These are phyloP conservation scores for Marronus borbonicus DNA, from an alignment of 2,888 invertebrate species.

Conservation along the genomic window DNA sequence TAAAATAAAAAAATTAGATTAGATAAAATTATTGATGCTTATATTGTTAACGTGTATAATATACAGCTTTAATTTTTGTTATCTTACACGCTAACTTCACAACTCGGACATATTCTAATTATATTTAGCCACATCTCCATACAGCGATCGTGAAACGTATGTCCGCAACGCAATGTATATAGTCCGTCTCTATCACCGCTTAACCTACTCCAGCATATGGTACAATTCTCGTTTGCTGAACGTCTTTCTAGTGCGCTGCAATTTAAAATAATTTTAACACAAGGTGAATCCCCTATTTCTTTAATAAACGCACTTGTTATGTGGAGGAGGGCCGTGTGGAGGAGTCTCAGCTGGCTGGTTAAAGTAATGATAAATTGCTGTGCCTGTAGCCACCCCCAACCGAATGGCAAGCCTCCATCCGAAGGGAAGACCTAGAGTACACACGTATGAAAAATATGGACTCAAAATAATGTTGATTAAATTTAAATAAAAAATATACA, in stretches of 20 bases:
- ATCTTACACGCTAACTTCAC: neutral
- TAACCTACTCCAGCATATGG: conserved; percentile 55
- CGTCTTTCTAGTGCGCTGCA: conserved; percentile 46
- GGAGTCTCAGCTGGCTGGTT: too few species aligned
- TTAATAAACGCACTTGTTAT: neutral
- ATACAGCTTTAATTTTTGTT: neutral
- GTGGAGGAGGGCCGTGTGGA: neutral
- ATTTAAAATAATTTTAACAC: neutral
- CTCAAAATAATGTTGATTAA: too few species aligned
- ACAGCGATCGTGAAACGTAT: conserved; percentile 52
- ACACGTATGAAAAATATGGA: too few species aligned
- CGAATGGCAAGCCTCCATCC: too few species aligned
- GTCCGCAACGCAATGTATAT: conserved; percentile 53
- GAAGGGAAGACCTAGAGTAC: too few species aligned
- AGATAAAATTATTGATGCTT: too few species aligned
- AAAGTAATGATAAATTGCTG: too few species aligned
- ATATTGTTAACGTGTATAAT: too few species aligned
- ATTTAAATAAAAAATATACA: too few species aligned
- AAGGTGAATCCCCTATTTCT: neutral
- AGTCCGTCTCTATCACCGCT: conserved; percentile 34
- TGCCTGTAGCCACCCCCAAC: too few species aligned
- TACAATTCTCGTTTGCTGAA: conserved; percentile 49
- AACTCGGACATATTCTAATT: conserved; percentile 29
- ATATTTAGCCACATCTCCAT: conserved; percentile 29
- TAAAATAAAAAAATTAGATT: too few species aligned